Conservation (phyloP, 53 echinoderm and acorn worm species). For the Patiria pectinifera region DNA sequence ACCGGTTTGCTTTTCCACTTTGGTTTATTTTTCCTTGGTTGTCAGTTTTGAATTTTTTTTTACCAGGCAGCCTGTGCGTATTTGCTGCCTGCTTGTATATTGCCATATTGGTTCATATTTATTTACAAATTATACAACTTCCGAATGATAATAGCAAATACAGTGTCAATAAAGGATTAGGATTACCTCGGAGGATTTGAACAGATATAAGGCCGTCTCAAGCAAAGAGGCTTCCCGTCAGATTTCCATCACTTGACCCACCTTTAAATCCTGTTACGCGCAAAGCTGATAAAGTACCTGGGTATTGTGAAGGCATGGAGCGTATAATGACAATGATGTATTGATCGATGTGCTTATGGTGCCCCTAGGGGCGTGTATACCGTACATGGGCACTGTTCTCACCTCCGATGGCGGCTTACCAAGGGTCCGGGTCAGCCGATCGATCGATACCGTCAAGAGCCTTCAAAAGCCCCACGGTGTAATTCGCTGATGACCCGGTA, state of each 20-base stretch:
- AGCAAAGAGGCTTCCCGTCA: not conserved
- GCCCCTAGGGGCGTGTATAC: not conserved
- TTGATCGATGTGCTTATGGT: too few species aligned
- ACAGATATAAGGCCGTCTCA: not conserved
- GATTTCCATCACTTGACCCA: not conserved
- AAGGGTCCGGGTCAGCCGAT: not conserved
- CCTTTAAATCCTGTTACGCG: not conserved
- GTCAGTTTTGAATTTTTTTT: too few species aligned
- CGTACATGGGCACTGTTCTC: not conserved
- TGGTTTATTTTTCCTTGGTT: too few species aligned
- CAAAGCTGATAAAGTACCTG: not conserved
- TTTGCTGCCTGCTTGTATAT: too few species aligned
- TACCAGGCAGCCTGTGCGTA: too few species aligned
- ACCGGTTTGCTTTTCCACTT: not conserved
- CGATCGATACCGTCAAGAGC: not conserved
- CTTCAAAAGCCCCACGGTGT: not conserved
- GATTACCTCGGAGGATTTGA: not conserved
- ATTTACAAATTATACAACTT: too few species aligned
- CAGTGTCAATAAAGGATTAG: too few species aligned
- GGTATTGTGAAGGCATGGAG: not conserved
- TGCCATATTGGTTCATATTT: too few species aligned
- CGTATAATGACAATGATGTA: not conserved
- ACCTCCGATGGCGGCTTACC: not conserved
- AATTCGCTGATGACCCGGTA: not conserved
- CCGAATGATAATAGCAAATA: too few species aligned